Conservation (phyloP, 2,797 vertebrate genomes). For the Australoheros facetus region DNA sequence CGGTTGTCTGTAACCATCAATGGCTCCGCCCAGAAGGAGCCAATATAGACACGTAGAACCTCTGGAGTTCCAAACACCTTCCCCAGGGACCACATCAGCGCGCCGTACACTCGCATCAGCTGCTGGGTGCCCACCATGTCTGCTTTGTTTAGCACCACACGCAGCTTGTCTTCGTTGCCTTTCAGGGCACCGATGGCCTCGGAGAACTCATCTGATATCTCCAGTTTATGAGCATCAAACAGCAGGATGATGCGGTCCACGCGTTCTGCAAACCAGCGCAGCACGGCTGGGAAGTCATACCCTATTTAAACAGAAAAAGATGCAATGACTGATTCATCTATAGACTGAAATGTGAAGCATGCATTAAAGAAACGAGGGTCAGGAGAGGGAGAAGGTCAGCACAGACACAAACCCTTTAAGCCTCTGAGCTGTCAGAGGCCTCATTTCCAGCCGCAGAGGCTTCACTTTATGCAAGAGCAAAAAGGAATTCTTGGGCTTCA, state of each 20-base stretch:
- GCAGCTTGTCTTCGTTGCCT: constrained; percentile 95
- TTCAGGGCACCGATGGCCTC: constrained; percentile 91
- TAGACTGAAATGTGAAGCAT: background rate
- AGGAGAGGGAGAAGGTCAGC: constrained; percentile 58
- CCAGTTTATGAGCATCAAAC: constrained; percentile 95
- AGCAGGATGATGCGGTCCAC: constrained; percentile 94
- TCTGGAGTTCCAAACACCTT: constrained; percentile 93
- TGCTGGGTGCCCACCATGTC: constrained; percentile 96
- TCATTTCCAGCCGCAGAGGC: background rate
- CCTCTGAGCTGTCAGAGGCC: constrained; percentile 8
- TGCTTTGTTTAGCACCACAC: constrained; percentile 95
- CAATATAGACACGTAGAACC: constrained; percentile 94
- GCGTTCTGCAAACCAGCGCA: constrained; percentile 94
- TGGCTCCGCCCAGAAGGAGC: constrained; percentile 94
- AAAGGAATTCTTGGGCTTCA: background rate
- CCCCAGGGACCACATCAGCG: constrained; percentile 95
- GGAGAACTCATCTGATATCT: constrained; percentile 95
- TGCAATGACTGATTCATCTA: background rate
- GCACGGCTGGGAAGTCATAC: constrained; percentile 92
- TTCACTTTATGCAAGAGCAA: background rate
- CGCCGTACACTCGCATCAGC: constrained; percentile 95
- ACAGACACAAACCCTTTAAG: constrained; percentile 58
- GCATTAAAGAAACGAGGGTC: background rate
- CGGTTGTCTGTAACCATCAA: constrained; percentile 90
- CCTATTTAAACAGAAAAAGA: constrained; percentile 69